These are phyloP conservation scores for Ochropleura plecta DNA, from an alignment of 2,888 invertebrate genomes.

Conservation along the genomic window DNA sequence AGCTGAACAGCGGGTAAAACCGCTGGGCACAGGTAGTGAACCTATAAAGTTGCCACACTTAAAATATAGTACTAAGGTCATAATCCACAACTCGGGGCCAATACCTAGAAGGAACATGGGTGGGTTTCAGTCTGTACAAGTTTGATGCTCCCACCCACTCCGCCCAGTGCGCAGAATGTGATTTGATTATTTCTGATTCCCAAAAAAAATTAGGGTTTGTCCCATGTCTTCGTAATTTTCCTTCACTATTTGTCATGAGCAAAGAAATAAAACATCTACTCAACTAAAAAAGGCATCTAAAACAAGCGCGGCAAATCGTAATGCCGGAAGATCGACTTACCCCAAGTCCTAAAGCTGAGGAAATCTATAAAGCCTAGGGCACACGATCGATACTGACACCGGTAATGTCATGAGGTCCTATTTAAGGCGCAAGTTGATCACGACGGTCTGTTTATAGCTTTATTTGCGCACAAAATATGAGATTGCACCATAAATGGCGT, in stretches of 20 bases:
- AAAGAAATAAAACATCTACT: neutral
- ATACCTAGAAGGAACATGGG: no score
- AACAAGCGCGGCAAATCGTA: neutral
- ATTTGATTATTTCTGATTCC: no score
- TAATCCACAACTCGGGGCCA: neutral
- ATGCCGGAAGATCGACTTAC: neutral
- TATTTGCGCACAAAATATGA: slow-evolving; percentile 58
- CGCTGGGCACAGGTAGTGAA: neutral
- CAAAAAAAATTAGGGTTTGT: neutral
- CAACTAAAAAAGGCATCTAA: neutral
- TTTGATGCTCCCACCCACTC: no score
- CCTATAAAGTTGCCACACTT: neutral
- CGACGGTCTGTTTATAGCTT: slow-evolving; percentile 58
- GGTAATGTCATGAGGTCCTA: slow-evolving; percentile 54
- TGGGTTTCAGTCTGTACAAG: no score
- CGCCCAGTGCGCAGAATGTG: no score
- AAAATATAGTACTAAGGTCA: neutral
- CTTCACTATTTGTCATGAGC: neutral
- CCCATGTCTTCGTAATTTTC: neutral
- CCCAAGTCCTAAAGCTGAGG: slow-evolving; percentile 4
- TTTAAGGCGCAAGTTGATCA: slow-evolving; percentile 44
- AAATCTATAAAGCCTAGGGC: slow-evolving; percentile 39
- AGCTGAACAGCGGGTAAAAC: no score
- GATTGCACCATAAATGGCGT: slow-evolving; percentile 31
- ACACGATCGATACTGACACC: slow-evolving; percentile 57